Evolutionary conservation across 2,888 invertebrate genomes (phyloP).

Genomic region (Drosophila aldrichi): DNA sequence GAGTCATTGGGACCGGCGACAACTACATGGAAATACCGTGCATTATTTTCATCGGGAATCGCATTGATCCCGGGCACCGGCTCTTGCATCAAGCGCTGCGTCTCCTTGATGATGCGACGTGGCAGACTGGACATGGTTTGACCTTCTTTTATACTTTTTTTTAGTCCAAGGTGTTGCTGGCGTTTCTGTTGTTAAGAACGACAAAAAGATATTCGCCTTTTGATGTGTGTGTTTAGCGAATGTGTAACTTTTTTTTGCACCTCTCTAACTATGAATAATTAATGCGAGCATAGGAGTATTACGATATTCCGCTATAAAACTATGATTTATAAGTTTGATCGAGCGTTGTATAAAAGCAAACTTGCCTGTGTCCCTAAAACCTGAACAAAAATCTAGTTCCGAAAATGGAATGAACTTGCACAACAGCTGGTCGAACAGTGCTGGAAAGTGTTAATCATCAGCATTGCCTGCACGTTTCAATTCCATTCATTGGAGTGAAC

Average conservation of each 20-base stretch:
- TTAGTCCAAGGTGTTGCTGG: slow-evolving; percentile 15
- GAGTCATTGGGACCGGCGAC: slow-evolving; percentile 96
- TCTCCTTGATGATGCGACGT: slow-evolving; percentile 95
- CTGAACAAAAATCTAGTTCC: slow-evolving; percentile 45
- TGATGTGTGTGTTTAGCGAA: not conserved
- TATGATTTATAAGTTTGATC: slow-evolving; percentile 6
- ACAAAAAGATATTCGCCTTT: slow-evolving; percentile 6
- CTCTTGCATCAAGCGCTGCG: slow-evolving; percentile 90
- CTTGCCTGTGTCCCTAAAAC: slow-evolving; percentile 53
- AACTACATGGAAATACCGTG: slow-evolving; percentile 98
- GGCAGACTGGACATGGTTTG: slow-evolving; percentile 87
- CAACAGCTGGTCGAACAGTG: slow-evolving; percentile 51
- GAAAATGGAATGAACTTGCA: slow-evolving; percentile 27
- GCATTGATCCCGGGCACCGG: slow-evolving; percentile 98
- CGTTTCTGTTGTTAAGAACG: slow-evolving; percentile 12
- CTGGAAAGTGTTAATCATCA: slow-evolving; percentile 18
- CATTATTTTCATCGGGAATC: slow-evolving; percentile 96
- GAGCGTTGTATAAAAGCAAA: slow-evolving; percentile 46
- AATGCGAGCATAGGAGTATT: not conserved
- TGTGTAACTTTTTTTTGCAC: slow-evolving; percentile 9
- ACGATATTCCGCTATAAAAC: slow-evolving; percentile 3
- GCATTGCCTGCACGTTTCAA: slow-evolving; percentile 36
- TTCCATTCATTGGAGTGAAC: slow-evolving; percentile 24
- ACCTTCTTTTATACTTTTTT: slow-evolving; percentile 83
- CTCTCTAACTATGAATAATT: slow-evolving; percentile 1